Percentiles rank a stretch among this genome's conserved stretches.
Conservation (phyloP, 2,797 vertebrate genomes). For the Knipowitschia caucasica region DNA sequence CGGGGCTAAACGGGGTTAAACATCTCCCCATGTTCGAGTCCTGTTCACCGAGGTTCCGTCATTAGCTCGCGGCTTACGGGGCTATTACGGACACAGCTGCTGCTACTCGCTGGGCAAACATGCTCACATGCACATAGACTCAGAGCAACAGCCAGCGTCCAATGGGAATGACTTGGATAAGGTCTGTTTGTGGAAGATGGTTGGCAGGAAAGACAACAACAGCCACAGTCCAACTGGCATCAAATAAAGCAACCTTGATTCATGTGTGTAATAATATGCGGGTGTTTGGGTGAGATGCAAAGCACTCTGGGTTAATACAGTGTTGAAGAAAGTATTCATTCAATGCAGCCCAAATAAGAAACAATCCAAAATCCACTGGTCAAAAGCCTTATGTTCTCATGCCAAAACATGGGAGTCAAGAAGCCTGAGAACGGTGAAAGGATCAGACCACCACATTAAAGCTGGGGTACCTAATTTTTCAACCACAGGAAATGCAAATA, state of each 20-base stretch:
- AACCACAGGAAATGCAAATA: too few relatives aligned
- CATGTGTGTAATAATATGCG: slow-evolving; percentile 15
- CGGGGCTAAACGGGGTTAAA: slow-evolving; percentile 75
- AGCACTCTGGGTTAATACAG: slow-evolving; percentile 15
- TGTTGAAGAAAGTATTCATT: slow-evolving; percentile 7
- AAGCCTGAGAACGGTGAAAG: too few relatives aligned
- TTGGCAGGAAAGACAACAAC: slow-evolving; percentile 67
- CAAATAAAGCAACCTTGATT: slow-evolving; percentile 21
- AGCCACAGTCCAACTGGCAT: slow-evolving; percentile 59
- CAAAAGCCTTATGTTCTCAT: neutral
- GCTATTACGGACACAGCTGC: slow-evolving; percentile 74
- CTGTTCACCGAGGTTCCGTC: slow-evolving; percentile 67
- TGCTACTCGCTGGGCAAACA: slow-evolving; percentile 67
- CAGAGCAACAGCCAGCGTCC: slow-evolving; percentile 56
- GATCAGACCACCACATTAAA: too few relatives aligned
- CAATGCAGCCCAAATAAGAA: slow-evolving; percentile 2
- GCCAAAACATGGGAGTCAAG: neutral
- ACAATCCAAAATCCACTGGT: neutral
- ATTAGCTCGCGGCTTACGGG: slow-evolving; percentile 72
- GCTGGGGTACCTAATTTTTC: too few relatives aligned
- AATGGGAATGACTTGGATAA: slow-evolving; percentile 52
- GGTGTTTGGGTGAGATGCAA: slow-evolving; percentile 14
- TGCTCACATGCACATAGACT: slow-evolving; percentile 33
- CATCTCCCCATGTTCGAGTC: slow-evolving; percentile 73
- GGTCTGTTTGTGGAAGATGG: slow-evolving; percentile 64